These are phyloP conservation scores for Drosophila sulfurigaster DNA, from an alignment of 1,140 invertebrate species.

Conservation along the genomic window DNA sequence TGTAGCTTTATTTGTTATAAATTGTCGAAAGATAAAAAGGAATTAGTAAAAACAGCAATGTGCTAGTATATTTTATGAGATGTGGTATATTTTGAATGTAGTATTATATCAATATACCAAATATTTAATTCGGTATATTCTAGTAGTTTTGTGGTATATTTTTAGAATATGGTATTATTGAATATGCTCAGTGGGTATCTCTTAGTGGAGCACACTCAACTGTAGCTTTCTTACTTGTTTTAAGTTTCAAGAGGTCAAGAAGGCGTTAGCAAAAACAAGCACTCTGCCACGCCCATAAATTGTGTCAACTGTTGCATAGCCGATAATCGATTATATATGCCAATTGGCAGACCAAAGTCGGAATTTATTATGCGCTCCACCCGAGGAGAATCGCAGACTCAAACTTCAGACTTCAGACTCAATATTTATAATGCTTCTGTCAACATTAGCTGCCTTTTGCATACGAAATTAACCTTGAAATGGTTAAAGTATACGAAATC, in stretches of 20 bases:
- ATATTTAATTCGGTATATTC: too few relatives aligned
- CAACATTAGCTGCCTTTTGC: conserved; percentile 36
- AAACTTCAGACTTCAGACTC: conserved; percentile 1
- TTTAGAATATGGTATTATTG: too few relatives aligned
- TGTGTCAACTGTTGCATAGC: conserved; percentile 55
- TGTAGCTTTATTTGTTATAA: too few relatives aligned
- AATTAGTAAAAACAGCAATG: too few relatives aligned
- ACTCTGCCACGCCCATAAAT: conserved; percentile 59
- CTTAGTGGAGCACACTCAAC: too few relatives aligned
- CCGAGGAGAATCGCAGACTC: conserved; percentile 7
- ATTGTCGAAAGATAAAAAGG: too few relatives aligned
- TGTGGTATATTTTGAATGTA: too few relatives aligned
- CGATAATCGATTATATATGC: conserved; percentile 31
- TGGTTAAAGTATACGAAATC: conserved; percentile 34
- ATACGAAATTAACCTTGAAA: conserved; percentile 65
- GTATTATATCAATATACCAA: too few relatives aligned
- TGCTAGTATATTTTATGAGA: too few relatives aligned
- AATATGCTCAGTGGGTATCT: too few relatives aligned
- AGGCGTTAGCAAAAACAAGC: not conserved
- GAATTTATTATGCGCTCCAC: conserved; percentile 30
- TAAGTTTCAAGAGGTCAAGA: not conserved
- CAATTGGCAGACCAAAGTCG: conserved; percentile 32
- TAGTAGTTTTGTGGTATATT: too few relatives aligned
- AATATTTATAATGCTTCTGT: conserved; percentile 41
- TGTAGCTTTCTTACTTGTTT: not conserved